Base-by-base conservation (phyloP, 2,797 vertebrate genomes). In the Rousettus madagascariensis region DNA sequence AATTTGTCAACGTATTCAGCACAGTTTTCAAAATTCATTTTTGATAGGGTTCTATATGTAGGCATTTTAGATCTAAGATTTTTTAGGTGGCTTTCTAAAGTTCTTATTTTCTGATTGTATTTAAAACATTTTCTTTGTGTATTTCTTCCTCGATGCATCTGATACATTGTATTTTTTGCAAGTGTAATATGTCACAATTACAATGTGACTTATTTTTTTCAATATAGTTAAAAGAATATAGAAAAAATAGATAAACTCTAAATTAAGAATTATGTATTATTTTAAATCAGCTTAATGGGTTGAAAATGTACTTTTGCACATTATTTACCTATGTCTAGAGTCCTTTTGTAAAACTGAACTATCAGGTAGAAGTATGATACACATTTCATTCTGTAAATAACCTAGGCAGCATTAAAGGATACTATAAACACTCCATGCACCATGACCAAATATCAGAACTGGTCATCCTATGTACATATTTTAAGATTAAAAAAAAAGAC, bases 311-410 rank as follows among this genome's bases (percentile, higher is more conserved):
- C 77, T 97, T 86, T 38, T 93, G 85, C 84, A 83, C 90, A 92
- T 97, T 92, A 89, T 95, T 96, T 86, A 78, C 74, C 95, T 97
- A 92, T 87, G 97, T 93, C 63, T 97, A 82, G 82, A 90, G 82
- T 97, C 97, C 65, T 98, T 96, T 98, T 96, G 96, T 97, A 98
- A 98, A 98, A 97, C 88, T 97, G 94, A 98, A 97, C 95, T 98
- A 94, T 96, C 94, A 97, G 97, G 95, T 97, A 98, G 98, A 97
- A 97, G 96, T 96, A 97, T 77, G 97, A 96, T 97, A 97, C 91
- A 98, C 97, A 98, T 97, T 98, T 97, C 97, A 97, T 96, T 93
- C 96, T 98, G 88, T 97, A 98, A 80, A 79, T 98, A 97, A 97
- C 90, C 87, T 96, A 98, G 94, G 97, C 97, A 98, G 95, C 96